Conservation (phyloP, 2,797 vertebrate species). For the Rhinophrynus dorsalis region DNA sequence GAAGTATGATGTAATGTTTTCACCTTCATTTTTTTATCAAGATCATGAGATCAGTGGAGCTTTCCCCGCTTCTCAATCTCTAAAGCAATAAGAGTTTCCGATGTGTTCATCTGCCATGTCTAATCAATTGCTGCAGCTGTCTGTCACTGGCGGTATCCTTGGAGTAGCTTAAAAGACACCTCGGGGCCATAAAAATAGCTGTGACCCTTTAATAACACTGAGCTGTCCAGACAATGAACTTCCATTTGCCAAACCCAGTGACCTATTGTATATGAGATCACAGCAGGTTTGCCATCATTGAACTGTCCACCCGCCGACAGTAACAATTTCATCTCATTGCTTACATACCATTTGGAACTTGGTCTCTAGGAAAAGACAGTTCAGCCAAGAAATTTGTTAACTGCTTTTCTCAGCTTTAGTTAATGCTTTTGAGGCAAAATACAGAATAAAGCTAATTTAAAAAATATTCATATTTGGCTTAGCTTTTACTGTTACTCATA, state of each 20-base stretch:
- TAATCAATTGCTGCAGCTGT: conserved; percentile 60
- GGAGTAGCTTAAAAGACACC: conserved; percentile 50
- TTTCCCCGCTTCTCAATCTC: conserved; percentile 57
- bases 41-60: conserved; percentile 46
- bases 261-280: conserved; percentile 48
- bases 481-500: too few relatives aligned
- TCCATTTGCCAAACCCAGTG: conserved; percentile 29
- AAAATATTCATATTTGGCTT: too few relatives aligned
- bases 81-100: conserved; percentile 60
- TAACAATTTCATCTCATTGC: conserved; percentile 45
- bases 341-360: conserved; percentile 10
- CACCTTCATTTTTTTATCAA: conserved; percentile 41
- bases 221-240: conserved; percentile 50
- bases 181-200: conserved; percentile 48
- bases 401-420: too few relatives aligned
- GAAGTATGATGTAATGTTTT: conserved; percentile 33
- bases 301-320: conserved; percentile 22
- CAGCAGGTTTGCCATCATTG: conserved; percentile 50
- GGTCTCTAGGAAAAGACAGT: not conserved
- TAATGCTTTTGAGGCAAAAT: too few relatives aligned
- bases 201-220: conserved; percentile 52
- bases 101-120: conserved; percentile 50
- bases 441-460: too few relatives aligned
- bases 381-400: not conserved
- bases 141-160: conserved; percentile 51